Evolutionary conservation across 2,113 vertebrate genomes (phyloP).

Genomic region (Paramormyrops kingsleyae): DNA sequence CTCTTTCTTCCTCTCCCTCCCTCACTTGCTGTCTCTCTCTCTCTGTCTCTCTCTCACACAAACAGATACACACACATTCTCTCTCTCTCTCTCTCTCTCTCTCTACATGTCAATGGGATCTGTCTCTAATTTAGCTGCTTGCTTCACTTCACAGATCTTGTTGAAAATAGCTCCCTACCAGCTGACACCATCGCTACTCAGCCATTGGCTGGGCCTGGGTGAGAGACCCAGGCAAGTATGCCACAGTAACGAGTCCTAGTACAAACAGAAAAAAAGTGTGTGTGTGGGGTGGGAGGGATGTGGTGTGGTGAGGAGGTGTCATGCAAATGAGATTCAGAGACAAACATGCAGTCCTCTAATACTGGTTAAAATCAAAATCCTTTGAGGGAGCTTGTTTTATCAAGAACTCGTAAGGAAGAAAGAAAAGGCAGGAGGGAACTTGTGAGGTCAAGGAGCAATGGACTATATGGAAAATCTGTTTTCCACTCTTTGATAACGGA

Average conservation of each 20-base stretch:
- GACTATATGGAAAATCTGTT: background rate
- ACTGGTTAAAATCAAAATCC: background rate
- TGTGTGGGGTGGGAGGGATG: slow-evolving; percentile 10
- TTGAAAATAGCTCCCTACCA: slow-evolving; percentile 61
- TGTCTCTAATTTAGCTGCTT: slow-evolving; percentile 51
- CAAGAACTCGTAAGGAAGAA: background rate
- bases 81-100: slow-evolving; percentile 25
- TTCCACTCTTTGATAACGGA: background rate
- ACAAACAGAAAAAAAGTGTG: background rate
- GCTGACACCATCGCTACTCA: slow-evolving; percentile 44
- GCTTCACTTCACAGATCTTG: slow-evolving; percentile 57
- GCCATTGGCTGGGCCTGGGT: slow-evolving; percentile 41
- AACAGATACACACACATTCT: background rate
- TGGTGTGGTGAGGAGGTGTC: slow-evolving; percentile 21
- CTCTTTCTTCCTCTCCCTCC: slow-evolving; percentile 37
- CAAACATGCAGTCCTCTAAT: background rate
- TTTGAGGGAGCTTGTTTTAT: background rate
- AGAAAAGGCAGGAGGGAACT: background rate
- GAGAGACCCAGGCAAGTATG: slow-evolving; percentile 42
- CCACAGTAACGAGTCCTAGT: slow-evolving; percentile 54
- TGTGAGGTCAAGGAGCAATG: background rate
- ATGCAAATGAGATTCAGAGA: background rate
- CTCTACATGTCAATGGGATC: slow-evolving; percentile 12
- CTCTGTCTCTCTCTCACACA: background rate
- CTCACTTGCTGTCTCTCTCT: background rate